Percentiles rank a stretch among this genome's conserved stretches.
phyloP scores from a whole-genome alignment of 1,140 invertebrate species.

The honey bee (Apis mellifera) region Amel_HAv3.1 CM009942.2:1718001-1718500 shows the following conservation, averaged over 20 bases:
- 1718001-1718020: neutral
- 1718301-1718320: no score
- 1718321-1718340: neutral
- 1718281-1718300: no score
- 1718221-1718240: neutral
- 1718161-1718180: no score
- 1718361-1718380: neutral
- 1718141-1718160: neutral
- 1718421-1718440: neutral
- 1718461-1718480: no score
- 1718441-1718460: neutral
- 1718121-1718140: no score
- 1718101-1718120: no score
- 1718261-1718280: no score
- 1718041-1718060: neutral
- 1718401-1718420: slow-evolving; percentile 7
- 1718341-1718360: neutral
- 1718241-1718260: neutral
- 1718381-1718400: slow-evolving; percentile 3
- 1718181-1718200: neutral
- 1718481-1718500: no score
- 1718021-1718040: no score
- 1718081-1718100: neutral
- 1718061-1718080: neutral
- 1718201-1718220: neutral